Evolutionary conservation across 1,140 invertebrate species (phyloP).

Genomic region (Hormaphis cornu): DNA sequence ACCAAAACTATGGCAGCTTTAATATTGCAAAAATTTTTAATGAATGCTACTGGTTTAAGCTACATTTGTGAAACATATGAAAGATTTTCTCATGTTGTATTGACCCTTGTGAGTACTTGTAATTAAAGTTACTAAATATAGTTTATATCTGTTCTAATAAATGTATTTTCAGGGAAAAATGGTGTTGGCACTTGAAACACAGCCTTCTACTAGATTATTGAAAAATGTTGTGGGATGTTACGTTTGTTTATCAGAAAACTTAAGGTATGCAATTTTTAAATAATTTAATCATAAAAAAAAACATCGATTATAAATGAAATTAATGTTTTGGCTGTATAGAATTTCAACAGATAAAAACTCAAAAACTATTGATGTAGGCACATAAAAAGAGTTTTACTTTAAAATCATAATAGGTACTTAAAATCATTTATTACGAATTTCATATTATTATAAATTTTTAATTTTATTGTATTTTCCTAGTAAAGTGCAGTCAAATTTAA

Average conservation of each 20-base stretch:
- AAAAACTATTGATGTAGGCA: no score
- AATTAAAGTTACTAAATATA: neutral
- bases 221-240: conserved; percentile 99
- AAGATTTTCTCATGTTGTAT: conserved; percentile 39
- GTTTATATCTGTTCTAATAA: no score
- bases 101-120: conserved; percentile 38
- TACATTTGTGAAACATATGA: conserved; percentile 98
- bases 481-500: no score
- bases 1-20: conserved; percentile 98
- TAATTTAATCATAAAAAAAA: neutral
- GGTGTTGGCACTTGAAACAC: conserved; percentile 92
- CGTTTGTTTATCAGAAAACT: conserved; percentile 91
- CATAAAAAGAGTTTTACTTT: no score
- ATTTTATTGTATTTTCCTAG: no score
- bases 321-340: no score
- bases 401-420: no score
- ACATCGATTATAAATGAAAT: no score
- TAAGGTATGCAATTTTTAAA: conserved; percentile 49
- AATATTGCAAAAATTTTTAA: conserved; percentile 96
- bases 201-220: conserved; percentile 85
- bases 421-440: no score
- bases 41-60: conserved; percentile 93
- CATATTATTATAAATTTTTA: no score
- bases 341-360: no score
- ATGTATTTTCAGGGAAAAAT: conserved; percentile 92